Evolutionary conservation across 2,888 invertebrate species (phyloP).

Genomic region (Mimachlamys varia): DNA sequence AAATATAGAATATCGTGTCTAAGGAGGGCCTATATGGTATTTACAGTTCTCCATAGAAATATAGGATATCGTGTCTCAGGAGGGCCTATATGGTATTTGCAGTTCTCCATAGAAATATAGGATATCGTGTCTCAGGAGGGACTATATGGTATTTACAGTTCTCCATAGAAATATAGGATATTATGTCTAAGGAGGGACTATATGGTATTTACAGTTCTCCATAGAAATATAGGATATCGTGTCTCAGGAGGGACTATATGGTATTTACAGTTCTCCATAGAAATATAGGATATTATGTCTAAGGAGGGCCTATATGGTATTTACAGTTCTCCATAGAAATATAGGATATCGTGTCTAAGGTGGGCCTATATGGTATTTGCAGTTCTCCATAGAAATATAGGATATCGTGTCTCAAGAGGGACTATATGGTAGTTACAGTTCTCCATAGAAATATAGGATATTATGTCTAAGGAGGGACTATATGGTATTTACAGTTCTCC

Average conservation of each 20-base stretch:
- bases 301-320: slow-evolving; percentile 90
- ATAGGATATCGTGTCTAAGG: slow-evolving; percentile 87
- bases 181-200: slow-evolving; percentile 89
- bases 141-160: slow-evolving; percentile 85
- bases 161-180: slow-evolving; percentile 82
- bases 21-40: slow-evolving; percentile 90
- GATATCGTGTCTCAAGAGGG: slow-evolving; percentile 90
- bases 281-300: slow-evolving; percentile 86
- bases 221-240: slow-evolving; percentile 85
- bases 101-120: slow-evolving; percentile 64
- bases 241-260: slow-evolving; percentile 89
- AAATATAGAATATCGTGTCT: slow-evolving; percentile 84
- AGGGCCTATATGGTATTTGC: slow-evolving; percentile 88
- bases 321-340: no score
- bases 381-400: slow-evolving; percentile 64
- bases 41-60: no score
- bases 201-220: slow-evolving; percentile 83
- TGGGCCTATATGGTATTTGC: slow-evolving; percentile 88
- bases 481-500: slow-evolving; percentile 83
- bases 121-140: slow-evolving; percentile 90
- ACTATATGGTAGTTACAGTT: slow-evolving; percentile 85
- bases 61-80: slow-evolving; percentile 87
- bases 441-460: slow-evolving; percentile 82
- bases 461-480: slow-evolving; percentile 89
- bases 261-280: slow-evolving; percentile 80